Evolutionary conservation across 2,113 vertebrate species (phyloP), one percentile per base, ranked within the genome.

Genomic region (Poeciliopsis occidentalis): DNA sequence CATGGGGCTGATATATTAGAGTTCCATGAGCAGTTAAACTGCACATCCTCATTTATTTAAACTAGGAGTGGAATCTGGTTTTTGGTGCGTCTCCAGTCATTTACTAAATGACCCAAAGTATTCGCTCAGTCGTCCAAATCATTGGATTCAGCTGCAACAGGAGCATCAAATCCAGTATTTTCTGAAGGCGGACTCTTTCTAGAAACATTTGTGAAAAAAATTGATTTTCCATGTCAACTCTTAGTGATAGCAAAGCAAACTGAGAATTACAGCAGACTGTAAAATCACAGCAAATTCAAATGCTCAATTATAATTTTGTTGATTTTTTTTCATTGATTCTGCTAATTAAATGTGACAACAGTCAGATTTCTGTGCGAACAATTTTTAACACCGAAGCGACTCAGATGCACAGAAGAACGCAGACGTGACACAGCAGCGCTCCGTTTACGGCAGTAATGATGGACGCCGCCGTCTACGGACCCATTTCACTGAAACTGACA

Each of bases 1-100:
- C 60, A n/a, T 4, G 29, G 65, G 39, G 47, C n/a, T 66, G 47
- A 69, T 67, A 71, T 27, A 60, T 34, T 57, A 78, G 34, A 47
- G 75, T 41, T 61, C 69, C 67, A 69, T 72, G 64, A 76, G 76
- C 85, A 87, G 73, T 65, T 82, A 81, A 65, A 62, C 57, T 65
- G 71, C 69, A 8, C 19, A 4, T 85, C 82, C 26, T 73, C 63
- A 75, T 88, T 81, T 51, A 78, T 81, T 88, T 75, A 7, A 82
- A 81, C 61, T 72, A 57, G 54, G 72, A 72, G 13, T 27, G n/a
- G 0, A 41, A 81, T 54, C 80, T 76, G 70, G 30, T 31, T 31
- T 31, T 31, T 67, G 75, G 69, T 41, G 27, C 24, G 77, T 68
- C 64, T 51, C 60, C 24, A 5, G 27, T 71, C 54, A 47, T 66